These are phyloP conservation scores for Cyprinodon tularosa DNA, from an alignment of 2,113 vertebrate species.

Conservation along the genomic window DNA sequence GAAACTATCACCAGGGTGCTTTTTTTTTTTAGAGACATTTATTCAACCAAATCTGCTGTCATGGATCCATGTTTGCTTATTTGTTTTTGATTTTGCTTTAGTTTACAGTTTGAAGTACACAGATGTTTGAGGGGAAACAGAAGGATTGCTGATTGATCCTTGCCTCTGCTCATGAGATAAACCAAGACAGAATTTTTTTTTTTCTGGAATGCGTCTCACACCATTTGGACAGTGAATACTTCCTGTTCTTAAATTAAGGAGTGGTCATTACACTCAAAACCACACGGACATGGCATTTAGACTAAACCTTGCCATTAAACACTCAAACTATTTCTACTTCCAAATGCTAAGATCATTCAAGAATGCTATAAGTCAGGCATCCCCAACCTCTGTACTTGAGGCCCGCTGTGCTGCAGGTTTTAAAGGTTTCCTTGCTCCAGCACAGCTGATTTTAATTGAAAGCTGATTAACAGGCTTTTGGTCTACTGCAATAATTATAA, in stretches of 20 bases:
- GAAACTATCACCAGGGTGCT: background rate
- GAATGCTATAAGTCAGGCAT: no score
- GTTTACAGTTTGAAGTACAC: slow-evolving; percentile 34
- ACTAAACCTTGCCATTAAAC: background rate
- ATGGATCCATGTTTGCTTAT: slow-evolving; percentile 45
- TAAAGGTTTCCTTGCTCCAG: no score
- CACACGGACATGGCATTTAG: background rate
- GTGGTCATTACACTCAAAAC: slow-evolving; percentile 14
- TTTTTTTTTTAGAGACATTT: slow-evolving; percentile 12
- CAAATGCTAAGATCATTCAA: no score
- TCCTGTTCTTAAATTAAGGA: slow-evolving; percentile 28
- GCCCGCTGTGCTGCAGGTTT: no score
- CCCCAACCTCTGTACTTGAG: no score
- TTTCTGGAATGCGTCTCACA: slow-evolving; percentile 44
- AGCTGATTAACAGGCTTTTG: no score
- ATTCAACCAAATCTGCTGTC: slow-evolving; percentile 6
- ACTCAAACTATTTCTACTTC: background rate
- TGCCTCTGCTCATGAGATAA: slow-evolving; percentile 61
- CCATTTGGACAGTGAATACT: slow-evolving; percentile 32
- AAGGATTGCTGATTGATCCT: slow-evolving; percentile 56
- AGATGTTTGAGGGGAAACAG: slow-evolving; percentile 35
- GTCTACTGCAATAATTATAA: no score
- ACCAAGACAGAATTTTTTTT: slow-evolving; percentile 55
- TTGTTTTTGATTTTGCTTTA: slow-evolving; percentile 58
- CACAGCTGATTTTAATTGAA: no score